Percentiles rank a stretch among this genome's conserved stretches.
Evolutionary conservation across 2,797 vertebrate genomes (phyloP).

Genomic region (Esox masquinongy): DNA sequence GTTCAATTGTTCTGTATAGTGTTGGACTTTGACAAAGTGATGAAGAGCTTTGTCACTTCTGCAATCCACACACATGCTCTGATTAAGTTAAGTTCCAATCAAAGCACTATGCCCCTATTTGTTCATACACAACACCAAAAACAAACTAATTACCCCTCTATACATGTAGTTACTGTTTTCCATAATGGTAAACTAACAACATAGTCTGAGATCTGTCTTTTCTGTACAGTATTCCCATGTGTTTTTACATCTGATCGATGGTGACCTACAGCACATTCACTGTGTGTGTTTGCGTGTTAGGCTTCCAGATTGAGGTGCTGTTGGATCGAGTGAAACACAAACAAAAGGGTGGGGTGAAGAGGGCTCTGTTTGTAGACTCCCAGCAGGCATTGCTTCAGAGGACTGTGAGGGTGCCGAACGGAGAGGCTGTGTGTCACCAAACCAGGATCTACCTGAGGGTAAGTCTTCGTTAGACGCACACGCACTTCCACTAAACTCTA

Average conservation of each 20-base stretch:
- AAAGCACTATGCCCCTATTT: slow-evolving; percentile 19
- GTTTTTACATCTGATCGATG: slow-evolving; percentile 32
- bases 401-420: slow-evolving; percentile 73
- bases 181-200: slow-evolving; percentile 28
- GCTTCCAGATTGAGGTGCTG: slow-evolving; percentile 86
- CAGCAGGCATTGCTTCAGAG: slow-evolving; percentile 73
- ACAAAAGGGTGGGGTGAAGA: slow-evolving; percentile 81
- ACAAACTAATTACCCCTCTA: slow-evolving; percentile 54
- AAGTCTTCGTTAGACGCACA: slow-evolving; percentile 20
- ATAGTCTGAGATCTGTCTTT: slow-evolving; percentile 44
- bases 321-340: slow-evolving; percentile 85
- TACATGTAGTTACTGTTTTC: slow-evolving; percentile 22
- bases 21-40: slow-evolving; percentile 28
- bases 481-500: neutral
- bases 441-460: slow-evolving; percentile 88
- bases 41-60: neutral
- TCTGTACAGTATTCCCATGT: slow-evolving; percentile 27
- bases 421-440: slow-evolving; percentile 74
- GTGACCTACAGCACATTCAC: slow-evolving; percentile 46
- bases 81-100: slow-evolving; percentile 13
- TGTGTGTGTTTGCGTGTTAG: slow-evolving; percentile 60
- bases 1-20: slow-evolving; percentile 27
- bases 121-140: slow-evolving; percentile 21
- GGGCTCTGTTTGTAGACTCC: slow-evolving; percentile 84
- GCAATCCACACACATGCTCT: slow-evolving; percentile 28